A percentile compares a stretch with the other conserved stretches of the same genome.
Evolutionary conservation across 2,888 invertebrate genomes (phyloP).

Genomic region (Nephrotoma appendiculata): DNA sequence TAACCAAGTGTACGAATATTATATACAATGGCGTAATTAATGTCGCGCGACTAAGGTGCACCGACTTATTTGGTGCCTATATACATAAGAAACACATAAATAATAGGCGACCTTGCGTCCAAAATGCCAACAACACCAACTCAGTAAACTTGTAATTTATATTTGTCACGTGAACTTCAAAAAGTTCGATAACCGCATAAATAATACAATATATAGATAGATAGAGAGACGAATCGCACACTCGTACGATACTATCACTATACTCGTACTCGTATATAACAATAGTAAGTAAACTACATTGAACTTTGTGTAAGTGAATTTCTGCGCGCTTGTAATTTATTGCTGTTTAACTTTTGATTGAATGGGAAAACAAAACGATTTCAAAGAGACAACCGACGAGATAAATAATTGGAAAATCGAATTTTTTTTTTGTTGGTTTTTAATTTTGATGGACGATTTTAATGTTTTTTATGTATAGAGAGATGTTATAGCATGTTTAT

Average conservation of each 20-base stretch:
- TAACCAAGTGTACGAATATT: not conserved
- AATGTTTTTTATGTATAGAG: not conserved
- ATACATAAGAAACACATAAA: not conserved
- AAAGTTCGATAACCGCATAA: not conserved
- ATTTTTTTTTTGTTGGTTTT: not conserved
- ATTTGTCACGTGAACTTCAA: not conserved
- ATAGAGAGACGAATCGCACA: not conserved
- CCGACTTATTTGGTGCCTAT: not conserved
- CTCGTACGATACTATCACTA: not conserved
- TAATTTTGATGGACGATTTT: not conserved
- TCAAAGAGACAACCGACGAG: not conserved
- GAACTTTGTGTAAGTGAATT: not conserved
- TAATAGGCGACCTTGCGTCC: not conserved
- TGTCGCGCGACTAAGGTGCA: not conserved
- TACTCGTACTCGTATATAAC: not conserved
- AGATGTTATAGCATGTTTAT: not conserved
- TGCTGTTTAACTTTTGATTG: not conserved
- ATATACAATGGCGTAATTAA: not conserved
- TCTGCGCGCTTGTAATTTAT: not conserved
- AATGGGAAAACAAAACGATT: not conserved
- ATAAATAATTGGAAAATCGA: not conserved
- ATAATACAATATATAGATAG: not conserved
- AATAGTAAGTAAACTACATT: not conserved
- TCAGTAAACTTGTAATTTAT: not conserved
- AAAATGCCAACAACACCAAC: not conserved